phyloP scores from a whole-genome alignment of 2,113 vertebrate species.

The Cichladusa arquata region DNA sequence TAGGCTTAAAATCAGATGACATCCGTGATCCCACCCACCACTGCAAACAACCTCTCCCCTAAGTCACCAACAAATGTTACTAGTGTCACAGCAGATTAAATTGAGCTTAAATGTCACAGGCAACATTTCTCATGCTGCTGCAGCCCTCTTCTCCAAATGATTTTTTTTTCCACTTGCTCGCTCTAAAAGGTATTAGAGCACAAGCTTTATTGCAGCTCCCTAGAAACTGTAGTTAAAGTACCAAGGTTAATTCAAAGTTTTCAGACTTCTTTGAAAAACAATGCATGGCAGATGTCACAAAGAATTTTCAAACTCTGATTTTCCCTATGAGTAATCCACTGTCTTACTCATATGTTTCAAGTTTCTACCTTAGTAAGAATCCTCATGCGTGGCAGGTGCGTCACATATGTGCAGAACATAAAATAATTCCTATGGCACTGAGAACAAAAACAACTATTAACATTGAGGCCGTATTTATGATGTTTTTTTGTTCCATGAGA shows the following conservation, averaged over 20 bases:
- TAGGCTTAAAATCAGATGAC: neutral
- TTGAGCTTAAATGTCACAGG: constrained; percentile 35
- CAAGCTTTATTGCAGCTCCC: neutral
- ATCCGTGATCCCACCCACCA: neutral
- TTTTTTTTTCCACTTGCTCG: neutral
- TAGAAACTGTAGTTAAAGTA: constrained; percentile 10
- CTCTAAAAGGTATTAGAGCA: neutral
- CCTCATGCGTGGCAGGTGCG: neutral
- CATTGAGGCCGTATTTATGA: neutral
- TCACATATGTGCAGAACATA: neutral
- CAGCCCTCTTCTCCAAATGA: neutral
- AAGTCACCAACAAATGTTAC: constrained; percentile 40
- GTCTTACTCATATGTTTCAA: neutral
- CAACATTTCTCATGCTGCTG: neutral
- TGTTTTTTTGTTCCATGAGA: neutral
- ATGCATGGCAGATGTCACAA: neutral
- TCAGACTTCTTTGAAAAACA: neutral
- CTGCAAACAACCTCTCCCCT: neutral
- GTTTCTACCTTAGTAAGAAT: neutral
- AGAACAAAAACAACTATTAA: neutral
- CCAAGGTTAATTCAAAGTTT: constrained; percentile 40
- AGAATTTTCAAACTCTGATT: neutral
- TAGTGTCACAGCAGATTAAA: constrained; percentile 39
- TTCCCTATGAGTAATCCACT: neutral
- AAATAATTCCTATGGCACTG: neutral